Evolutionary conservation across 2,888 invertebrate species (phyloP).

Genomic region (Bembecia ichneumoniformis): DNA sequence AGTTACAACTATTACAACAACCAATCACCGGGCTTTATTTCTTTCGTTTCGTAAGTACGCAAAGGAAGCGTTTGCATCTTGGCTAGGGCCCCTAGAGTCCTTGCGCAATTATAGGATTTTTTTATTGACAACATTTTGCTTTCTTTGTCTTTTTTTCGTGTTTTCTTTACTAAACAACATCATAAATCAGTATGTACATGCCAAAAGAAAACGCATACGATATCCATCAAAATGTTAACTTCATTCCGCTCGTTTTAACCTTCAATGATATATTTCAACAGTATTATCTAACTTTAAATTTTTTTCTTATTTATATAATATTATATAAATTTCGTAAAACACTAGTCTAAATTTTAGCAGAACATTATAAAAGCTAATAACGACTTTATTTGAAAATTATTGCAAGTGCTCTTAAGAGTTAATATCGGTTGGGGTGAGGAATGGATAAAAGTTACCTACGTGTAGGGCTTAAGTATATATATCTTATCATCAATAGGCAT

Average conservation of each 20-base stretch:
- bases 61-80: no score
- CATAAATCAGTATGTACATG: not conserved
- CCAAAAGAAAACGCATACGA: not conserved
- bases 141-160: not conserved
- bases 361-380: conserved; percentile 57
- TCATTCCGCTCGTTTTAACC: conserved; percentile 20
- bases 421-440: not conserved
- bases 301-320: conserved; percentile 5
- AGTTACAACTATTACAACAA: no score
- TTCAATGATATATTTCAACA: conserved; percentile 19
- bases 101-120: no score
- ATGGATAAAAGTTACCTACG: not conserved
- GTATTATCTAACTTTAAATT: conserved; percentile 5
- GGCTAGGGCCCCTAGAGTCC: no score
- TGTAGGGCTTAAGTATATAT: not conserved
- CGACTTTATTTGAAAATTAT: conserved; percentile 38
- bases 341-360: conserved; percentile 44
- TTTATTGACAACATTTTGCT: no score
- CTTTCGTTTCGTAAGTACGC: no score
- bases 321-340: conserved; percentile 22
- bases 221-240: conserved; percentile 11
- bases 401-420: conserved; percentile 28
- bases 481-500: no score
- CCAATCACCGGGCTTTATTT: no score
- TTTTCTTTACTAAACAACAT: not conserved